Evolutionary conservation across 1,140 invertebrate genomes (phyloP).

Genomic region (Brachionus asplanchnoidis): DNA sequence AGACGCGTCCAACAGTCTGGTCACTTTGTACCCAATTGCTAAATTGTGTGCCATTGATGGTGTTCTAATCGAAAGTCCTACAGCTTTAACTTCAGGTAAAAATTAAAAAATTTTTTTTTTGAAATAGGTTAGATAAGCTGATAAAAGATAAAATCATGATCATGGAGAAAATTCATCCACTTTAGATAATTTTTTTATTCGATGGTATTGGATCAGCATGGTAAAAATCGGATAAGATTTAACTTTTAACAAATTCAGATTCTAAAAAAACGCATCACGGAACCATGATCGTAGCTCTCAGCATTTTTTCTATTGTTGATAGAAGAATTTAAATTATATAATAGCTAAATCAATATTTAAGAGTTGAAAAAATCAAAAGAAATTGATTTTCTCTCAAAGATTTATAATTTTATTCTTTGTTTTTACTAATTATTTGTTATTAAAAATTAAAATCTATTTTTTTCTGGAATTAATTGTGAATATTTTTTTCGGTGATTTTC

Average conservation of each 20-base stretch:
- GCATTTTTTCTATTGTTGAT: neutral
- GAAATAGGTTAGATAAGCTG: neutral
- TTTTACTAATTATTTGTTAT: neutral
- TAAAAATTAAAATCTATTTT: neutral
- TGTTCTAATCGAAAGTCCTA: constrained; percentile 3
- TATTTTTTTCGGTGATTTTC: neutral
- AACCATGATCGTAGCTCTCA: neutral
- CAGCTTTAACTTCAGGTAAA: neutral
- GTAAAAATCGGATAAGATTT: neutral
- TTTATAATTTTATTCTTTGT: neutral
- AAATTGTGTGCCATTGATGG: constrained; percentile 35
- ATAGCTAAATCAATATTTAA: neutral
- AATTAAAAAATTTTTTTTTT: neutral
- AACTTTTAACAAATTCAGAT: neutral
- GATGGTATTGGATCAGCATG: neutral
- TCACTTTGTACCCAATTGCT: neutral
- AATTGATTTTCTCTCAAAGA: neutral
- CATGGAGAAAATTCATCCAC: neutral
- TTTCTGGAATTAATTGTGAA: neutral
- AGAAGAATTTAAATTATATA: neutral
- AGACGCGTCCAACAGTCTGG: neutral
- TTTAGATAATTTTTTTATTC: neutral
- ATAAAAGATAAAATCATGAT: neutral
- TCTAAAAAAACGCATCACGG: neutral
- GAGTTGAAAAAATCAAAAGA: neutral